Conservation (phyloP, 2,113 vertebrate species). For the Danionella cerebrum region DNA sequence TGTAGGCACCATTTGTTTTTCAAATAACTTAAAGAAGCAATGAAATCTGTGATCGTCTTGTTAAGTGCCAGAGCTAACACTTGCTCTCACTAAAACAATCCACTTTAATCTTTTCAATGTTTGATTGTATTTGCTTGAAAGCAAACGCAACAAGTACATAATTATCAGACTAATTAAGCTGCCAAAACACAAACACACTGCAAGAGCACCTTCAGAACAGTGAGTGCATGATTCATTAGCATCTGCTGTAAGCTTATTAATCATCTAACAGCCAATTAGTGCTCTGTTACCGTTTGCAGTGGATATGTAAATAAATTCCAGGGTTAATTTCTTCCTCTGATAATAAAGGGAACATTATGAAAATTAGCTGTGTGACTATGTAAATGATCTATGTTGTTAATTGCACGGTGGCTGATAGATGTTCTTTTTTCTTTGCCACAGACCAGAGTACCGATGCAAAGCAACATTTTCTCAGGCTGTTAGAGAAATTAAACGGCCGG, state of each 20-base stretch:
- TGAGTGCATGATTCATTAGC: slow-evolving; percentile 92
- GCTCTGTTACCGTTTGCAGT: slow-evolving; percentile 97
- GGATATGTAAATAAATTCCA: slow-evolving; percentile 99
- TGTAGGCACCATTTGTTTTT: background rate
- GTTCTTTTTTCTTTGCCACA: slow-evolving; percentile 52
- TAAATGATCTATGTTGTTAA: slow-evolving; percentile 98
- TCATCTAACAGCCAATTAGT: slow-evolving; percentile 99
- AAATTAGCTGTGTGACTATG: slow-evolving; percentile 97
- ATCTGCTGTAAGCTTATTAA: slow-evolving; percentile 99
- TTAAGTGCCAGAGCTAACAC: slow-evolving; percentile 33
- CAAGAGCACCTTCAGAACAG: slow-evolving; percentile 95
- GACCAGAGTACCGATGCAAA: slow-evolving; percentile 63
- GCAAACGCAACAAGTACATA: slow-evolving; percentile 96
- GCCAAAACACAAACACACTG: slow-evolving; percentile 88
- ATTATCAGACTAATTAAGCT: slow-evolving; percentile 99
- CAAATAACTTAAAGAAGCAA: background rate
- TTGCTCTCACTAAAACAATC: slow-evolving; percentile 70
- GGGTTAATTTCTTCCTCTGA: slow-evolving; percentile 99
- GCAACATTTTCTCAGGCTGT: slow-evolving; percentile 61
- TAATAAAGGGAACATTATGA: slow-evolving; percentile 99
- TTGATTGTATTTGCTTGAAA: slow-evolving; percentile 96
- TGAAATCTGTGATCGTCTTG: background rate
- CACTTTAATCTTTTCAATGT: slow-evolving; percentile 87
- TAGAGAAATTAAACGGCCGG: slow-evolving; percentile 76
- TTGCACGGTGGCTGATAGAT: slow-evolving; percentile 74